phyloP scores from a whole-genome alignment of 2,888 invertebrate species.

The Agapostemon virescens region DNA sequence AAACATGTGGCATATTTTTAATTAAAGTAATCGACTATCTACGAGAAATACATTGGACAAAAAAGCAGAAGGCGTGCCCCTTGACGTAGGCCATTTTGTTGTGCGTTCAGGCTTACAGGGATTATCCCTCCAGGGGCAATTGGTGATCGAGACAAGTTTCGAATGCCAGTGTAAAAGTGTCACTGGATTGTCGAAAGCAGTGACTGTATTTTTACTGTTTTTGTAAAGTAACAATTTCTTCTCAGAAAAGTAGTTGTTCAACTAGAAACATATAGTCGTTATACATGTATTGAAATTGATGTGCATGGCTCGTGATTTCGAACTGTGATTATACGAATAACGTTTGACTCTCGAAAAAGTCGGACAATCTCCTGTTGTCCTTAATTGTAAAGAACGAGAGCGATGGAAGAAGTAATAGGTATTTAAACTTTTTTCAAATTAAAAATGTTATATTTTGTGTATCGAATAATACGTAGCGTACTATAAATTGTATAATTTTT shows the following conservation, averaged over 20 bases:
- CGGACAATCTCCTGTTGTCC: not conserved
- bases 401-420: constrained; percentile 58
- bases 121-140: constrained; percentile 72
- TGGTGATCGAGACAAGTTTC: constrained; percentile 11
- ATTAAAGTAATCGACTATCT: not conserved
- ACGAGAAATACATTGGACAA: constrained; percentile 9
- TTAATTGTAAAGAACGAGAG: constrained; percentile 11
- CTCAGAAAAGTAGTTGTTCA: not conserved
- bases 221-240: not conserved
- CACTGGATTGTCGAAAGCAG: not conserved
- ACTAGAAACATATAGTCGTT: not conserved
- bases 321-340: constrained; percentile 9
- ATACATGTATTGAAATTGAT: not conserved
- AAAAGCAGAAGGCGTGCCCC: constrained; percentile 72
- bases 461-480: constrained; percentile 5
- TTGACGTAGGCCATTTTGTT: constrained; percentile 77
- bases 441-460: not conserved
- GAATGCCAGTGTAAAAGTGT: constrained; percentile 28
- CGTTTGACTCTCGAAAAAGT: constrained; percentile 1
- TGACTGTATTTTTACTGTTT: not conserved
- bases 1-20: not conserved
- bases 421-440: constrained; percentile 6
- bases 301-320: not conserved
- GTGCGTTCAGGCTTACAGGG: constrained; percentile 69
- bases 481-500: constrained; percentile 36